Evolutionary conservation across 2,797 vertebrate genomes (phyloP).

Genomic region (Ficedula albicollis): DNA sequence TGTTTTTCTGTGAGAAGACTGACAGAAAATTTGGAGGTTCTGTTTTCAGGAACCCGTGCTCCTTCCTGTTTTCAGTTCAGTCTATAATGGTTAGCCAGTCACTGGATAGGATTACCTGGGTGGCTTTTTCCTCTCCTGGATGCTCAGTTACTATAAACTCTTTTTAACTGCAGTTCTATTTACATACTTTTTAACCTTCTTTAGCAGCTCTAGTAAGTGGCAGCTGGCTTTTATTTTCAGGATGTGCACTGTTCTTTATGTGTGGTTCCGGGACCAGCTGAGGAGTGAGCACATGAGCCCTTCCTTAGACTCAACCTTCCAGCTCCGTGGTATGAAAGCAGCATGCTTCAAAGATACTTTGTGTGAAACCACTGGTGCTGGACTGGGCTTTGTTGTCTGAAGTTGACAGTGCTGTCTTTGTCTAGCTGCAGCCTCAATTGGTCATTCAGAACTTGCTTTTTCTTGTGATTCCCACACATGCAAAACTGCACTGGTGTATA

Average conservation of each 20-base stretch:
- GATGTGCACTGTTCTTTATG: conserved; percentile 24
- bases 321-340: conserved; percentile 29
- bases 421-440: conserved; percentile 13
- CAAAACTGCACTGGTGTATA: not conserved
- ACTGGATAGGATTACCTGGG: conserved; percentile 31
- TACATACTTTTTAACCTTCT: not conserved
- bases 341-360: conserved; percentile 47
- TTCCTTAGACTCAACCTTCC: conserved; percentile 43
- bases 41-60: not conserved
- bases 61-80: not conserved
- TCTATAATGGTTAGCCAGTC: not conserved
- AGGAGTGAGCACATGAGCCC: conserved; percentile 22
- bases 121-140: not conserved
- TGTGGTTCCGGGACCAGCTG: conserved; percentile 40
- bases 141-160: not conserved
- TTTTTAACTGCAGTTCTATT: conserved; percentile 8
- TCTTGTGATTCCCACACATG: conserved; percentile 24
- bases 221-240: conserved; percentile 53
- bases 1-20: conserved; percentile 6
- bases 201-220: not conserved
- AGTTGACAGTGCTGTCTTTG: conserved; percentile 53
- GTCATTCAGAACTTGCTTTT: conserved; percentile 39
- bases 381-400: conserved; percentile 57
- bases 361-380: conserved; percentile 54
- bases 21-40: not conserved